These are phyloP conservation scores for Corydoras maculifer DNA, from an alignment of 2,113 vertebrate genomes.

Conservation along the genomic window DNA sequence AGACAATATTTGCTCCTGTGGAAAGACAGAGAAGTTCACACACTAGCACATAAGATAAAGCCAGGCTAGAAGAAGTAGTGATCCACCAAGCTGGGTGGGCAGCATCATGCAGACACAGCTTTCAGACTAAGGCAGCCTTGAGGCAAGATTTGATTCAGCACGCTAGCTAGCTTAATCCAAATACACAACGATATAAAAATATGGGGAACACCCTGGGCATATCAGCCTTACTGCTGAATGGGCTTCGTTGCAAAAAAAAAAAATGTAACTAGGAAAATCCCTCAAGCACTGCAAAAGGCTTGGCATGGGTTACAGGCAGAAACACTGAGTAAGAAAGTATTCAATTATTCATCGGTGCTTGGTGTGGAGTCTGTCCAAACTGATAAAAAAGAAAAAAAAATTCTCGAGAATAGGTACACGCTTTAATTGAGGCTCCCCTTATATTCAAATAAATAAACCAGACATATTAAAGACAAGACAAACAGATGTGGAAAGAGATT, in stretches of 20 bases:
- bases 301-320: conserved; percentile 27
- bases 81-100: conserved; percentile 29
- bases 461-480: conserved; percentile 48
- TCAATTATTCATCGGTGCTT: conserved; percentile 43
- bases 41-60: conserved; percentile 35
- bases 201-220: conserved; percentile 1
- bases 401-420: conserved; percentile 42
- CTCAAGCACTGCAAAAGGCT: conserved; percentile 33
- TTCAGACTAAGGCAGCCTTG: conserved; percentile 27
- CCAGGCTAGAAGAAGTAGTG: conserved; percentile 28
- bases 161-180: conserved; percentile 17
- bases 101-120: conserved; percentile 35
- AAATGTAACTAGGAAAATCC: conserved; percentile 19
- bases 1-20: conserved; percentile 18
- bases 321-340: conserved; percentile 39
- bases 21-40: conserved; percentile 28
- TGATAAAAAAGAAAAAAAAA: conserved; percentile 17
- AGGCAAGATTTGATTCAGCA: conserved; percentile 36
- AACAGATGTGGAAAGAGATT: conserved; percentile 42
- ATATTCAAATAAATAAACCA: conserved; percentile 55
- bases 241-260: conserved; percentile 20
- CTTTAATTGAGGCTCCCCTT: conserved; percentile 28
- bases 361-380: conserved; percentile 32
- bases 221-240: conserved; percentile 32
- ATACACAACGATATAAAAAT: background rate